Conservation (phyloP, 2,888 invertebrate genomes). For the Scotopteryx bipunctaria region DNA sequence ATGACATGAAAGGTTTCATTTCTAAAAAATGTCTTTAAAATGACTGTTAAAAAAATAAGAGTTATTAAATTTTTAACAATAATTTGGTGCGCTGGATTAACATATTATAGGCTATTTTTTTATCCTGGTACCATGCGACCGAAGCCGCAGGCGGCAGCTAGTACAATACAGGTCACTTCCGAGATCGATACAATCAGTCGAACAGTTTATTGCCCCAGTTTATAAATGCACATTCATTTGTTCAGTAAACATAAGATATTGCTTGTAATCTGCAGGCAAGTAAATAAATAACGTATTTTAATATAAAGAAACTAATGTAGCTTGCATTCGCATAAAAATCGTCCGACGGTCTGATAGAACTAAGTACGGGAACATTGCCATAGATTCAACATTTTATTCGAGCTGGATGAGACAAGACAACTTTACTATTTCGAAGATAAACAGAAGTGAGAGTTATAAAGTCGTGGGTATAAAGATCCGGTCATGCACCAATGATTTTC, state of each 20-base stretch:
- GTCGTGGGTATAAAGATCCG: too few species aligned
- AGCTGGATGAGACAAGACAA: slow-evolving; percentile 1
- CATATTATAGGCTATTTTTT: too few species aligned
- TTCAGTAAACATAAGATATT: slow-evolving; percentile 32
- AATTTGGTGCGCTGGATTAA: too few species aligned
- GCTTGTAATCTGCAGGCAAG: slow-evolving; percentile 20
- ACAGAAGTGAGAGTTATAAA: neutral
- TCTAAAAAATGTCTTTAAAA: too few species aligned
- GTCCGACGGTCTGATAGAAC: slow-evolving; percentile 22
- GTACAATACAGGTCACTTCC: too few species aligned
- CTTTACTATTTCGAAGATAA: neutral
- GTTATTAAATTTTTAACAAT: too few species aligned
- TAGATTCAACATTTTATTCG: slow-evolving; percentile 1
- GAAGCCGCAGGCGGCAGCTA: too few species aligned
- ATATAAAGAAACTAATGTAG: slow-evolving; percentile 39
- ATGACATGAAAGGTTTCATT: too few species aligned
- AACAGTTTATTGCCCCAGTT: neutral
- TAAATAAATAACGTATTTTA: slow-evolving; percentile 42
- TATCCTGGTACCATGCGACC: too few species aligned
- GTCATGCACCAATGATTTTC: too few species aligned
- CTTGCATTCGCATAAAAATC: slow-evolving; percentile 38
- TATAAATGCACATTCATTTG: slow-evolving; percentile 6
- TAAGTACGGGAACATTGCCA: slow-evolving; percentile 22
- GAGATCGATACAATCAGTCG: neutral
- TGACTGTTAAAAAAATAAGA: too few species aligned